Conservation (phyloP, 2,113 vertebrate species). For the Boulengeromyrus knoepffleri region DNA sequence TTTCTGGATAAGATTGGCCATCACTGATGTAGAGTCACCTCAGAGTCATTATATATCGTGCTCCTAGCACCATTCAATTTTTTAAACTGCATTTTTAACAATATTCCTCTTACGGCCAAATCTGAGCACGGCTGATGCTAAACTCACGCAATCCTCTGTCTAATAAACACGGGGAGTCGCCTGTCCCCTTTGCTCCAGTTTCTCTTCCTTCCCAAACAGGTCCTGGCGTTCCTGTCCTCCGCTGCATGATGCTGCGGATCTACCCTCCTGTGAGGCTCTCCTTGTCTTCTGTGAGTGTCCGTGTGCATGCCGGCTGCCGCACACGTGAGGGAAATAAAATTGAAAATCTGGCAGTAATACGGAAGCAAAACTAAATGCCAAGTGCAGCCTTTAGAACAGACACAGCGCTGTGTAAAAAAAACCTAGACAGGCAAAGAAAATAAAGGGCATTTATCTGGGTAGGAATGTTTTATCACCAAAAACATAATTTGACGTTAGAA, state of each 20-base stretch:
- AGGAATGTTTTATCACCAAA: background rate
- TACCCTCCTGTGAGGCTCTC: background rate
- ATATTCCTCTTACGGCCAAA: background rate
- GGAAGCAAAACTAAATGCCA: background rate
- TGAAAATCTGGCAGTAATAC: background rate
- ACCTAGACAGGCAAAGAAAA: background rate
- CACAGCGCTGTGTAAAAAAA: background rate
- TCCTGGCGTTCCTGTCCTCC: background rate
- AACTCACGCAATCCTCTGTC: background rate
- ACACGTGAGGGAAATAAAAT: background rate
- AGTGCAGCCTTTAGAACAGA: background rate
- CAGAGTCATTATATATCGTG: background rate
- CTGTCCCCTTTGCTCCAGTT: background rate
- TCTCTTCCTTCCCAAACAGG: background rate
- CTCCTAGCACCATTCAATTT: background rate
- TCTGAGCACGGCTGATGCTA: background rate
- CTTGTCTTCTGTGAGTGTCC: background rate
- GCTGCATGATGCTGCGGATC: background rate
- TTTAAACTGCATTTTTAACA: background rate
- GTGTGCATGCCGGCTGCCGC: background rate
- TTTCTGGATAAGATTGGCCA: too few relatives aligned
- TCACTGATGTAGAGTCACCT: too few relatives aligned
- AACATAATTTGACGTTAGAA: background rate
- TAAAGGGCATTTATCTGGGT: background rate
- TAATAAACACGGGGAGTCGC: background rate